Evolutionary conservation across 2,888 invertebrate genomes (phyloP).

Genomic region (Nomada ruficornis): DNA sequence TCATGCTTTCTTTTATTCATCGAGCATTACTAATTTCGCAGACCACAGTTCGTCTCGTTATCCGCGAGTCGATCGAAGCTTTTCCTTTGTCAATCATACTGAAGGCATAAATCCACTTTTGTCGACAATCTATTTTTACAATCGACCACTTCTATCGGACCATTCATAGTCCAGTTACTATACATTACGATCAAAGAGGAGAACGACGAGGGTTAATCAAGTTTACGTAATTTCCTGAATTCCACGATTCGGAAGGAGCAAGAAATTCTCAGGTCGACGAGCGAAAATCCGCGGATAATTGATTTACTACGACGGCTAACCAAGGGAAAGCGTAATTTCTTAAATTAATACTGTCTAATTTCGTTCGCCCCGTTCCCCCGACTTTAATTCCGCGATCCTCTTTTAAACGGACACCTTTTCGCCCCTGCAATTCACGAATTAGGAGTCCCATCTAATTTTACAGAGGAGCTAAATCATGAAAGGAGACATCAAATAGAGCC

Average conservation of each 20-base stretch:
- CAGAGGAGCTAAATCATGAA: too few species aligned
- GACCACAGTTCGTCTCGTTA: conserved; percentile 20
- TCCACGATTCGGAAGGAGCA: background rate
- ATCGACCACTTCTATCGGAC: too few species aligned
- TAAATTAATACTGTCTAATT: conserved; percentile 55
- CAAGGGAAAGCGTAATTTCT: conserved; percentile 12
- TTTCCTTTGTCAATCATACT: background rate
- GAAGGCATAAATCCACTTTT: background rate
- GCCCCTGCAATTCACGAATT: too few species aligned
- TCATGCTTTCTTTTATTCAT: conserved; percentile 50
- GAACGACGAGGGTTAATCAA: too few species aligned
- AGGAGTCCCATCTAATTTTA: too few species aligned
- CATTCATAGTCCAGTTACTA: too few species aligned
- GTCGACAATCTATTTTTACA: background rate
- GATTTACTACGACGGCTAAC: conserved; percentile 3
- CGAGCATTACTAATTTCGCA: conserved; percentile 35
- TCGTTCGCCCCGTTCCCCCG: conserved; percentile 23
- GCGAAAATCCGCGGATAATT: conserved; percentile 20
- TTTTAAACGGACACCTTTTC: too few species aligned
- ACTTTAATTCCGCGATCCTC: conserved; percentile 10
- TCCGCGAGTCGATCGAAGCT: conserved; percentile 8
- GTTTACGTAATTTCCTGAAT: background rate
- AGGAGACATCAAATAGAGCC: too few species aligned
- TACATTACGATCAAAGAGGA: too few species aligned
- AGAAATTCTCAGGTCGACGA: too few species aligned